Base-by-base conservation (phyloP, 2,888 invertebrate species). In the Drosophila nr. medialis region DNA sequence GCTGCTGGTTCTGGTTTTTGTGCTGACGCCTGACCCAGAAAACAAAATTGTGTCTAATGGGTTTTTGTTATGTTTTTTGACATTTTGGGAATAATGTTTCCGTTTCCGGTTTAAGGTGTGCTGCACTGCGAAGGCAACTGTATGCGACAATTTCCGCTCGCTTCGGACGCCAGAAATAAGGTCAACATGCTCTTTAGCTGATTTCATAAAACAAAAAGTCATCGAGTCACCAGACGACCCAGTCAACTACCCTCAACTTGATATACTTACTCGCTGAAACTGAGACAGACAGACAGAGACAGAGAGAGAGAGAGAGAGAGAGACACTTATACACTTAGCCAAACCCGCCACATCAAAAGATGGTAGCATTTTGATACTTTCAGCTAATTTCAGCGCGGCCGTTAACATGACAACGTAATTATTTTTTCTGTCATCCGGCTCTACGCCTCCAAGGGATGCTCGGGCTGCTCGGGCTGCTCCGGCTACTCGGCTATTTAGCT, bases 81-180 rank as follows among this genome's bases (percentile, higher is more conserved):
- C 87, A 88, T 88, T 88, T 87, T 87, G 81, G 86, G 87, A 86
- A 88, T 87, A 87, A 89, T 89, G 87, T 88, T 88, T 88, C 87
- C 87, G 83, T 54, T 86, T 88, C 87, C 87, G 87, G 88, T 89
- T 88, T 84, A 88, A 88, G 87, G 87, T 88, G 87, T 86, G 82
- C 79, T 72, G 61, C 45, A 45, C 45, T 75, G 65, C 69, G 66
- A 60, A 45, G 60, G 45, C 62, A 56, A 48, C 72, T 78, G 71
- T 88, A 88, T 85, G 81, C 74, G 89, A 88, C 90, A 89, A 85
- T 83, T 83, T 85, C 90, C 84, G 87, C 51, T 49, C 40, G 34
- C 54, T 11, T 50, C 64, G 63, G 53, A 48, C 73, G 64, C 64
- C 65, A 36, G 27, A 62, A 86, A 89, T 80, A 78, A 74, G 90